Percentiles rank a stretch among this genome's conserved stretches.
These are phyloP conservation scores for Dreissena rostriformis DNA, from an alignment of 1,140 invertebrate genomes.

Conservation along the genomic window DNA sequence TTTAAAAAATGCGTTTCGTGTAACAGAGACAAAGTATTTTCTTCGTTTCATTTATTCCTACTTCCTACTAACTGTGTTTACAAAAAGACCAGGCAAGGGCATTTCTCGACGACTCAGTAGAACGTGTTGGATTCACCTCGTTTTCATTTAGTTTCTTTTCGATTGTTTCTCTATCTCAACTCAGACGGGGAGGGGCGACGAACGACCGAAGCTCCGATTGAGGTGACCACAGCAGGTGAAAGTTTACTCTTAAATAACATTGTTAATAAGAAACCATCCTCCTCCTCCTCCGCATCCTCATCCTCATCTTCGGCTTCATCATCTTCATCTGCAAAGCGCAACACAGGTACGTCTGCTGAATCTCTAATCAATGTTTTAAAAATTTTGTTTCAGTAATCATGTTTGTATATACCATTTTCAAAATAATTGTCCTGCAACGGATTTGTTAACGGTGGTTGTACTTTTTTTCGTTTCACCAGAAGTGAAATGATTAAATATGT, in stretches of 20 bases:
- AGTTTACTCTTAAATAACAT: slow-evolving; percentile 49
- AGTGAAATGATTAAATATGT: no score
- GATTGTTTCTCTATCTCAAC: slow-evolving; percentile 91
- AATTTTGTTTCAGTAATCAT: no score
- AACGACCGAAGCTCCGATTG: slow-evolving; percentile 51
- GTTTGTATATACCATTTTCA: no score
- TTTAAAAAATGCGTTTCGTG: no score
- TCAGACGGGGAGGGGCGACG: slow-evolving; percentile 84
- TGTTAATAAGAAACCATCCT: slow-evolving; percentile 40
- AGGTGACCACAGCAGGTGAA: slow-evolving; percentile 46
- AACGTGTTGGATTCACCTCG: slow-evolving; percentile 43
- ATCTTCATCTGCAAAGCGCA: slow-evolving; percentile 5
- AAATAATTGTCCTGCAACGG: no score
- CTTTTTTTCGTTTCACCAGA: no score
- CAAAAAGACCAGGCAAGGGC: slow-evolving; percentile 47
- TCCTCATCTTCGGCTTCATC: no score
- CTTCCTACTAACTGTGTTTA: slow-evolving; percentile 49
- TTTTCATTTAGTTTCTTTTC: slow-evolving; percentile 87
- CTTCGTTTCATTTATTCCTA: no score
- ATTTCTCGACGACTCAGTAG: slow-evolving; percentile 27
- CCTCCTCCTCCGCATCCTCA: slow-evolving; percentile 30
- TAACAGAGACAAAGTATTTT: no score
- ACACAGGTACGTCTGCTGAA: slow-evolving; percentile 26
- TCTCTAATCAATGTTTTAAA: not conserved
- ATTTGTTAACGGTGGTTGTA: no score